Base-by-base conservation (phyloP, 1,140 invertebrate species). In the Drosophila fuyamai region DNA sequence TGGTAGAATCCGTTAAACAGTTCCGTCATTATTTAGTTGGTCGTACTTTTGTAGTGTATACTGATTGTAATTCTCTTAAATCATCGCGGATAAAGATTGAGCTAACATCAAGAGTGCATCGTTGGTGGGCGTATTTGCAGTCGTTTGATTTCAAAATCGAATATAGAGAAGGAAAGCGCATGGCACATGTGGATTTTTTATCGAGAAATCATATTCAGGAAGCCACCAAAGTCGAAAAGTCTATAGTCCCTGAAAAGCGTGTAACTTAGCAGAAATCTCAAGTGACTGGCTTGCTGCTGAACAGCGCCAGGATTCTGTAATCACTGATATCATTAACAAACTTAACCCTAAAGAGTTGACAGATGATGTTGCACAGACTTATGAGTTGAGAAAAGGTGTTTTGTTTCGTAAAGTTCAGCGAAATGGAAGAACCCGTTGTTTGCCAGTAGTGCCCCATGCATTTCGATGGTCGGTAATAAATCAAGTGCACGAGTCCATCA, bases 351-450 rank as follows among this genome's bases (percentile, higher is more conserved):
- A 41, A 50, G 48, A 62, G 27, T 27, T 62, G 5, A 16, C 38
- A 62, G 59, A 62, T 18, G 59, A 62, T 53, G 14, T 62, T 51
- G 48, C 40, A 16, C 47, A 62, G 48, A 53, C 48, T 29, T 61
- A 61, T 41, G 59, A 61, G 36, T 23, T 51, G n/a, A 53, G 48
- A 44, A 44, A 44, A 44, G 43, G 43, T 9, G 43, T 18, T 10
- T 44, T 44, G 43, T 44, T 44, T 18, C 14, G 43, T 44, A 44
- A 44, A 44, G n/a, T 44, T 16, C 43, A 12, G 38, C n/a, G 38
- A 46, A 62, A 53, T 18, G 36, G 23, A 32, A 62, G 59, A 44
- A 62, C 38, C 23, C 48, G 48, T 53, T 62, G 27, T 36, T 40
- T 54, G 48, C 59, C 59, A n/a, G 48, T 62, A 18, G 59, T 62